Percentiles rank a stretch among this genome's conserved stretches.
Conservation (phyloP, 2,797 vertebrate species). For the Adelosebastes latens region DNA sequence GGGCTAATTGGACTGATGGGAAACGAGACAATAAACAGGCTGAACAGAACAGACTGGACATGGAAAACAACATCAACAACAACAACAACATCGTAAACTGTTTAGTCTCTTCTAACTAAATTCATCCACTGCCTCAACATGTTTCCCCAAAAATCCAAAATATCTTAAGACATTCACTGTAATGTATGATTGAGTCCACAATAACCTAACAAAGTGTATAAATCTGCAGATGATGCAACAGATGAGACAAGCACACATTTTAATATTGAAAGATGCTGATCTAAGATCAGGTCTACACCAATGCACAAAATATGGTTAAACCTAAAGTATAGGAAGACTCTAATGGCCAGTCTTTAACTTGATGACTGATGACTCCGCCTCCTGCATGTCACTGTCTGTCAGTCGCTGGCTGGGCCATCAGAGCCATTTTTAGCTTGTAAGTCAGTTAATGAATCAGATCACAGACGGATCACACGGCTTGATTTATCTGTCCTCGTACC, state of each 20-base stretch:
- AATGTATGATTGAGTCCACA: not conserved
- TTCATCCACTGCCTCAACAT: not conserved
- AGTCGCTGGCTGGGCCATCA: not conserved
- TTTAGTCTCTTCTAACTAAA: not conserved
- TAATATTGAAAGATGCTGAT: not conserved
- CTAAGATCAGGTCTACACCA: not conserved
- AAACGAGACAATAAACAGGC: constrained; percentile 30
- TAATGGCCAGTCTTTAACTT: not conserved
- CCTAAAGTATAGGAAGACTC: not conserved
- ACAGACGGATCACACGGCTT: not conserved
- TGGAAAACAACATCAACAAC: not conserved
- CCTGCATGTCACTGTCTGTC: not conserved
- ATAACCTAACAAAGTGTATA: not conserved
- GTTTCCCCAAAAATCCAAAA: not conserved
- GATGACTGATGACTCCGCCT: not conserved
- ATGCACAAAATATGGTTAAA: not conserved
- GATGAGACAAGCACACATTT: not conserved
- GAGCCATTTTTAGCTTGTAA: not conserved
- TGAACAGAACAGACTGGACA: constrained; percentile 8
- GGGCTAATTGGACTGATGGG: constrained; percentile 29
- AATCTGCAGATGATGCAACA: not conserved
- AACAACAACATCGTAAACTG: not conserved
- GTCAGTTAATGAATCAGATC: constrained; percentile 9
- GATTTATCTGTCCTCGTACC: not conserved
- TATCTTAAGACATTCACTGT: not conserved